phyloP scores from a whole-genome alignment of 1,140 invertebrate genomes.

The Polypedilum vanderplanki region DNA sequence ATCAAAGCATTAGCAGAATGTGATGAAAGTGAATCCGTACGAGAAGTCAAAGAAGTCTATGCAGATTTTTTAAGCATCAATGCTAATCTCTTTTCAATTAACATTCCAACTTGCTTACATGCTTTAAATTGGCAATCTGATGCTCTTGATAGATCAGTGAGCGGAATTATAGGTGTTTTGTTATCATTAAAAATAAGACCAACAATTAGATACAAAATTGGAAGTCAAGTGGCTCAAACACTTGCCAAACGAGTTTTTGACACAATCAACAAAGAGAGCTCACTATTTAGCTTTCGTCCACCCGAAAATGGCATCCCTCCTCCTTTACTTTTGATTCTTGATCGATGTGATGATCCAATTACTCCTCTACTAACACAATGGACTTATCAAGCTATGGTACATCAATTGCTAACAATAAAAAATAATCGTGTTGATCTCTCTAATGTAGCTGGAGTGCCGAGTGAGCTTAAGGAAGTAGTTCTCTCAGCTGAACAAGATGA shows the following conservation, averaged over 20 bases:
- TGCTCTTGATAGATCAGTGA: slow-evolving; percentile 66
- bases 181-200: slow-evolving; percentile 90
- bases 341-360: slow-evolving; percentile 87
- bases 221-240: slow-evolving; percentile 75
- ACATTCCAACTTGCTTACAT: slow-evolving; percentile 56
- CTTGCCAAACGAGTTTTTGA: slow-evolving; percentile 81
- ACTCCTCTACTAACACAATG: slow-evolving; percentile 97
- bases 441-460: slow-evolving; percentile 70
- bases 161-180: slow-evolving; percentile 79
- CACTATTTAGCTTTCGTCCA: slow-evolving; percentile 77
- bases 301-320: slow-evolving; percentile 54
- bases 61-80: slow-evolving; percentile 90
- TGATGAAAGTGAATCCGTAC: slow-evolving; percentile 94
- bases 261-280: slow-evolving; percentile 77
- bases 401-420: slow-evolving; percentile 88
- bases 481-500: slow-evolving; percentile 93
- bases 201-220: slow-evolving; percentile 83
- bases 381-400: slow-evolving; percentile 99
- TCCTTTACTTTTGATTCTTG: slow-evolving; percentile 79
- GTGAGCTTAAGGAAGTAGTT: slow-evolving; percentile 89
- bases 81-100: slow-evolving; percentile 79
- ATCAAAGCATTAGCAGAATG: slow-evolving; percentile 93
- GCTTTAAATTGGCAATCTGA: slow-evolving; percentile 67
- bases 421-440: slow-evolving; percentile 93
- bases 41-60: slow-evolving; percentile 92